phyloP scores from a whole-genome alignment of 2,113 vertebrate genomes.

The Apistogramma diplotaenia region DNA sequence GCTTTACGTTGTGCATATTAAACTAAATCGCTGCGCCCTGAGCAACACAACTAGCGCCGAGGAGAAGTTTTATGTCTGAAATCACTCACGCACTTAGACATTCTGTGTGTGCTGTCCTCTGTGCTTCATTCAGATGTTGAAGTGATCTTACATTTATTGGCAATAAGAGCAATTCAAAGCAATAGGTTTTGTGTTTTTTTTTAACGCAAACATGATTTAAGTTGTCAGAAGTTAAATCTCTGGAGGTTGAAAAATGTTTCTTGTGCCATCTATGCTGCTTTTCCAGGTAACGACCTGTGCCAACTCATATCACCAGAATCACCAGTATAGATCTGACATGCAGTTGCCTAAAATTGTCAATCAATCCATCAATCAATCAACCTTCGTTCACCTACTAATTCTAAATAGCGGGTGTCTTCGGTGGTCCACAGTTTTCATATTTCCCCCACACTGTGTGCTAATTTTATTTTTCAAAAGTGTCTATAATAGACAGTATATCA shows the following conservation, averaged over 20 bases:
- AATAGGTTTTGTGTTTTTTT: not conserved
- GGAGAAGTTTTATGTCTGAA: slow-evolving; percentile 37
- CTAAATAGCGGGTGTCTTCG: not conserved
- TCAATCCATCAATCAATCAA: not conserved
- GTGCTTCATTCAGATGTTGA: slow-evolving; percentile 23
- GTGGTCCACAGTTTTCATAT: not conserved
- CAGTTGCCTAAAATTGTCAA: not conserved
- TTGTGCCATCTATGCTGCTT: not conserved
- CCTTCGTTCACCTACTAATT: not conserved
- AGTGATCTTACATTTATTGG: slow-evolving; percentile 43
- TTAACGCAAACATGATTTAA: not conserved
- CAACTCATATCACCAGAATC: slow-evolving; percentile 1
- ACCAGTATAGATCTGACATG: not conserved
- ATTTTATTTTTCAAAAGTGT: slow-evolving; percentile 4
- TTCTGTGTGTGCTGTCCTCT: not conserved
- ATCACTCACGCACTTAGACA: slow-evolving; percentile 1
- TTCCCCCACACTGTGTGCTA: not conserved
- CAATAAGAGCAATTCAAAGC: slow-evolving; percentile 26
- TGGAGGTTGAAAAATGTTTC: slow-evolving; percentile 22
- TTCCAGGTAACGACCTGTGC: slow-evolving; percentile 7
- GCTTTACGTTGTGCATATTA: slow-evolving; percentile 43
- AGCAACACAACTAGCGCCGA: slow-evolving; percentile 15
- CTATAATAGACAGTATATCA: slow-evolving; percentile 18
- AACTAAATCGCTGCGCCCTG: slow-evolving; percentile 36
- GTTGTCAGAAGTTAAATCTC: not conserved